phyloP scores from a whole-genome alignment of 30 jellyfish, hydroid and myxozoan genomes.

The Hydractinia echinata region DNA sequence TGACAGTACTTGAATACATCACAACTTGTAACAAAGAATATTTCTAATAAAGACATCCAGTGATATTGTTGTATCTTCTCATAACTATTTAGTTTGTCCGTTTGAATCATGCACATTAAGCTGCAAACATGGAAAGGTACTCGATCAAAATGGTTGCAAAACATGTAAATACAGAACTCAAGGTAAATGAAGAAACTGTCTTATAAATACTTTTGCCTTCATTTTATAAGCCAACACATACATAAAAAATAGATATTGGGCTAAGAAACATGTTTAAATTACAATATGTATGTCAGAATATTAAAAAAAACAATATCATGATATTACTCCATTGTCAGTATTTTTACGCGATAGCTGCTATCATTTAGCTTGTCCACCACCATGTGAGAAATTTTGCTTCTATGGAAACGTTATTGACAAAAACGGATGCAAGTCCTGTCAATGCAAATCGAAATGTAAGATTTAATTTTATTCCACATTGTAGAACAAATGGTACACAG shows the following conservation, averaged over 20 bases:
- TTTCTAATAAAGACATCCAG: neutral
- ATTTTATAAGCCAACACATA: too few species aligned
- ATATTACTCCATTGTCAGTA: too few species aligned
- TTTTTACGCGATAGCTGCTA: neutral
- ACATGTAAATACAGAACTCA: conserved; percentile 23
- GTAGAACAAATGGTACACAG: neutral
- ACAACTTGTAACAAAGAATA: neutral
- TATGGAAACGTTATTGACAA: conserved; percentile 10
- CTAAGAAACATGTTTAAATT: too few species aligned
- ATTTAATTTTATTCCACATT: too few species aligned
- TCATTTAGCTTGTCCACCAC: conserved; percentile 11
- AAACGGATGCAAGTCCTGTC: conserved; percentile 26
- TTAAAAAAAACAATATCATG: too few species aligned
- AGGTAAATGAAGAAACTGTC: neutral
- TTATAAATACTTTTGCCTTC: too few species aligned
- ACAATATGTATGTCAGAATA: too few species aligned
- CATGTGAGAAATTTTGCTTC: conserved; percentile 8
- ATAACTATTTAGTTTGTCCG: conserved; percentile 13
- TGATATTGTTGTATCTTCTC: neutral
- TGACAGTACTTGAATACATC: neutral
- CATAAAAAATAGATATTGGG: too few species aligned
- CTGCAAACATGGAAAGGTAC: conserved; percentile 25
- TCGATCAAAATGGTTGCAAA: conserved; percentile 29
- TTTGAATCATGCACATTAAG: conserved; percentile 6
- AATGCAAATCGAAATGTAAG: conserved; percentile 14